These are phyloP conservation scores for Isotomurus palustris DNA, from an alignment of 2,888 invertebrate genomes.

Conservation along the genomic window DNA sequence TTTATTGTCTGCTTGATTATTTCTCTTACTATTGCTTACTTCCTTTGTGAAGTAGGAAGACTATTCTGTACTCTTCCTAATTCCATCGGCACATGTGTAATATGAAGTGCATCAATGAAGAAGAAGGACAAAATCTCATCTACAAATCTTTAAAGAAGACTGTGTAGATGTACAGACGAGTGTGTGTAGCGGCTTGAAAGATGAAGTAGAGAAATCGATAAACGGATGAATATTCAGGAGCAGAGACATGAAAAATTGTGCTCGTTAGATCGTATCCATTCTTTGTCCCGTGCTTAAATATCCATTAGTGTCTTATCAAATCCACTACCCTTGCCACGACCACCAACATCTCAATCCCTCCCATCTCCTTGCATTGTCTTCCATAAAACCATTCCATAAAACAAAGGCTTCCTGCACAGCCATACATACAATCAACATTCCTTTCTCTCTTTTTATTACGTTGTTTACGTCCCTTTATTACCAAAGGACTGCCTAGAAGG, in stretches of 20 bases:
- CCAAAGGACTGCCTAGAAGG: too few relatives aligned
- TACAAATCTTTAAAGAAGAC: too few relatives aligned
- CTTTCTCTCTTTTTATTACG: not conserved
- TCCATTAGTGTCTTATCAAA: slow-evolving; percentile 8
- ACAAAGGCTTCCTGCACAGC: not conserved
- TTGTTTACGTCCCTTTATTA: too few relatives aligned
- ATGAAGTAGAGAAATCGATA: not conserved
- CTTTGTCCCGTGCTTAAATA: slow-evolving; percentile 2
- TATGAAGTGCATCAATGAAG: too few relatives aligned
- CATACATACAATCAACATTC: not conserved
- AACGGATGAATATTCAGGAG: not conserved
- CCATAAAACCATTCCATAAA: not conserved
- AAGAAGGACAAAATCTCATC: too few relatives aligned
- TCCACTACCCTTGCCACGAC: not conserved
- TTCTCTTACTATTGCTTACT: too few relatives aligned
- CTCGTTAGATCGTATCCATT: slow-evolving; percentile 8
- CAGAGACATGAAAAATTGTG: slow-evolving; percentile 1
- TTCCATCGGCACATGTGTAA: too few relatives aligned
- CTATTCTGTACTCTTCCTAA: too few relatives aligned
- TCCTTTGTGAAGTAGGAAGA: too few relatives aligned
- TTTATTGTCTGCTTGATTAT: too few relatives aligned
- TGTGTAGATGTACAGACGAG: too few relatives aligned
- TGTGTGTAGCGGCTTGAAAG: not conserved
- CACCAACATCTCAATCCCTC: not conserved
- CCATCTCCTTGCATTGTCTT: not conserved